Evolutionary conservation across 1,140 invertebrate genomes (phyloP).

Genomic region (Eumaeus atala): DNA sequence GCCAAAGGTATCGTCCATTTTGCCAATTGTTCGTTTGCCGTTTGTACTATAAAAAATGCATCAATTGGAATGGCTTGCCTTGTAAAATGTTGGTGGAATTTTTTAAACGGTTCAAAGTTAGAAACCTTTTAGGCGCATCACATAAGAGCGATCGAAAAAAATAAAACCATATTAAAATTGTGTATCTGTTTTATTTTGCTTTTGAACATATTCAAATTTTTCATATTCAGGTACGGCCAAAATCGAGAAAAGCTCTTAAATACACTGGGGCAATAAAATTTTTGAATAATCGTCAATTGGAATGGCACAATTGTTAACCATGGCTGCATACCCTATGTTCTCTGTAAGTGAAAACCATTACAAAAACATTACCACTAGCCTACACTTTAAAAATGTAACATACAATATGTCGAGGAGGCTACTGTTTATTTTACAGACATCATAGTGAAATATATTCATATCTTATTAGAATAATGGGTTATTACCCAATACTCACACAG

Average conservation of each 20-base stretch:
- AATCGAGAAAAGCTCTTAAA: constrained; percentile 10
- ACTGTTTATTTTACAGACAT: background rate
- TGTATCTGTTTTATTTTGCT: constrained; percentile 37
- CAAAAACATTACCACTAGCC: constrained; percentile 25
- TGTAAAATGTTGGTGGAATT: too few species aligned
- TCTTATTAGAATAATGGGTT: background rate
- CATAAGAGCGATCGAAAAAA: background rate
- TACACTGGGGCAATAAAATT: constrained; percentile 25
- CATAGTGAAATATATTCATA: background rate
- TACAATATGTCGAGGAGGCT: background rate
- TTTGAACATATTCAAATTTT: constrained; percentile 43
- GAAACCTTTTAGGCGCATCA: background rate
- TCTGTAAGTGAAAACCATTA: constrained; percentile 14
- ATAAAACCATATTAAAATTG: constrained; percentile 8
- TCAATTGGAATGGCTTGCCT: too few species aligned
- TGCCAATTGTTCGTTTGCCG: too few species aligned
- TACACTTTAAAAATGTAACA: constrained; percentile 7
- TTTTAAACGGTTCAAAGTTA: too few species aligned
- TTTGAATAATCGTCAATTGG: constrained; percentile 10
- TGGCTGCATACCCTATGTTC: constrained; percentile 19
- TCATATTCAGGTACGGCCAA: constrained; percentile 13
- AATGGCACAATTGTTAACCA: constrained; percentile 25
- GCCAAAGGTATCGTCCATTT: too few species aligned
- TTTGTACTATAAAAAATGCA: too few species aligned
- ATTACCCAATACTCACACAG: background rate